Percentiles rank a stretch among this genome's conserved stretches.
phyloP scores from a whole-genome alignment of 92 coral and sea anemone genomes.

The Siderastrea radians region DNA sequence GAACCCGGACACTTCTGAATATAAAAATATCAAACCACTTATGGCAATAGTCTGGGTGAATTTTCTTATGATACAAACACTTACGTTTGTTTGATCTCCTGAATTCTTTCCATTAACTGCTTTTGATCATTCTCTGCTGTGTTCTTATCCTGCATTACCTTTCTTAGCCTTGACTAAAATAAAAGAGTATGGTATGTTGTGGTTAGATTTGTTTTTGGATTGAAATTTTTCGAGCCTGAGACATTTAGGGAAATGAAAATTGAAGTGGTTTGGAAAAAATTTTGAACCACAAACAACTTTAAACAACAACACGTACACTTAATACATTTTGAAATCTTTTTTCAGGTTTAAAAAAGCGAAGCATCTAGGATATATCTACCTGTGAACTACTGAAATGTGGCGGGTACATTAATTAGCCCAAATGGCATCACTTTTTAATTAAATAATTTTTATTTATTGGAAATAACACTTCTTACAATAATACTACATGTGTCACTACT shows the following conservation, averaged over 20 bases:
- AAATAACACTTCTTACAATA: too few relatives aligned
- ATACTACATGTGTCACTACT: too few relatives aligned
- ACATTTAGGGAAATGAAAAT: too few relatives aligned
- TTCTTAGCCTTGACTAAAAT: constrained; percentile 75
- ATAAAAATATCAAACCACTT: too few relatives aligned
- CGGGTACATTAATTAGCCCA: neutral
- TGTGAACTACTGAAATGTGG: neutral
- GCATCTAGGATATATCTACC: neutral
- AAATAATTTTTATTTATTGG: neutral
- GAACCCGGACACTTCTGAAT: too few relatives aligned
- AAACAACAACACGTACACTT: neutral
- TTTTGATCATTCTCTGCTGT: constrained; percentile 75
- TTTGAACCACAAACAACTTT: too few relatives aligned
- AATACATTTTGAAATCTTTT: neutral
- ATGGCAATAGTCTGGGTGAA: neutral
- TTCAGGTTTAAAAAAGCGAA: neutral
- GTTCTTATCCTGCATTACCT: constrained; percentile 75
- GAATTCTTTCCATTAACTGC: constrained; percentile 84
- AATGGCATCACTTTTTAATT: neutral
- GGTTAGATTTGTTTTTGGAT: neutral
- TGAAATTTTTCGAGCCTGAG: neutral
- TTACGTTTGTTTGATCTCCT: constrained; percentile 94
- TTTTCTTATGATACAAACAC: constrained; percentile 3
- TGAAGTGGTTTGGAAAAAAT: too few relatives aligned
- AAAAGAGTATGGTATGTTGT: neutral